phyloP scores from a whole-genome alignment of 2,797 vertebrate species.

The Myotis myotis region DNA sequence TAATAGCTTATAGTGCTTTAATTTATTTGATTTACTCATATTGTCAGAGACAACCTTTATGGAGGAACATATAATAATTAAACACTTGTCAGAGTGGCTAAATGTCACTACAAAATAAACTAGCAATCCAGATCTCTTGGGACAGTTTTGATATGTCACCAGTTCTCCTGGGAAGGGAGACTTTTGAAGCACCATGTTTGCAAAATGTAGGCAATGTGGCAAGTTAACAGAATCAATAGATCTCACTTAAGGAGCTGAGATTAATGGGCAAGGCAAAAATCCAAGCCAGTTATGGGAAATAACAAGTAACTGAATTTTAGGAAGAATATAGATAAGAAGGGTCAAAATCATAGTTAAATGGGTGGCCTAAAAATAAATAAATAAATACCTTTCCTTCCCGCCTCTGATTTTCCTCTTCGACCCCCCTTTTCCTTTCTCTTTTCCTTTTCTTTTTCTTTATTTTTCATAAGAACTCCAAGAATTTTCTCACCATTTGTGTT shows the following conservation, averaged over 20 bases:
- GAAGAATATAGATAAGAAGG: background rate
- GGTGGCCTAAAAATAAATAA: background rate
- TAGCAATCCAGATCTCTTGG: constrained; percentile 23
- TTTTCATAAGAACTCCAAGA: background rate
- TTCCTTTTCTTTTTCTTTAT: background rate
- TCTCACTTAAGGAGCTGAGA: constrained; percentile 36
- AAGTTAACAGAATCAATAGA: constrained; percentile 49
- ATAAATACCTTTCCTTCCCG: background rate
- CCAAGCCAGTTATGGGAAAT: constrained; percentile 16
- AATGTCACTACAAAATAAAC: constrained; percentile 56
- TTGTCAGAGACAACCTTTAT: constrained; percentile 70
- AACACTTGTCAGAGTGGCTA: constrained; percentile 65
- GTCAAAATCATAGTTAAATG: constrained; percentile 4
- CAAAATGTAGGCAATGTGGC: constrained; percentile 15
- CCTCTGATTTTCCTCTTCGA: background rate
- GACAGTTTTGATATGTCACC: constrained; percentile 28
- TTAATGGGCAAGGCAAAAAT: constrained; percentile 41
- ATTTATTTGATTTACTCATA: constrained; percentile 68
- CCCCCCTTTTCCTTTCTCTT: background rate
- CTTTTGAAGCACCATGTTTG: constrained; percentile 33
- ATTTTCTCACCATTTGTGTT: background rate
- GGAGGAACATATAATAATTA: constrained; percentile 16
- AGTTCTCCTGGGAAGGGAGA: constrained; percentile 22
- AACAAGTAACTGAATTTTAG: constrained; percentile 38
- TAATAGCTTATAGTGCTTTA: constrained; percentile 57